A percentile compares a stretch with the other conserved stretches of the same genome.
Evolutionary conservation across 2,797 vertebrate genomes (phyloP).

Genomic region (Nannoperca obscura): DNA sequence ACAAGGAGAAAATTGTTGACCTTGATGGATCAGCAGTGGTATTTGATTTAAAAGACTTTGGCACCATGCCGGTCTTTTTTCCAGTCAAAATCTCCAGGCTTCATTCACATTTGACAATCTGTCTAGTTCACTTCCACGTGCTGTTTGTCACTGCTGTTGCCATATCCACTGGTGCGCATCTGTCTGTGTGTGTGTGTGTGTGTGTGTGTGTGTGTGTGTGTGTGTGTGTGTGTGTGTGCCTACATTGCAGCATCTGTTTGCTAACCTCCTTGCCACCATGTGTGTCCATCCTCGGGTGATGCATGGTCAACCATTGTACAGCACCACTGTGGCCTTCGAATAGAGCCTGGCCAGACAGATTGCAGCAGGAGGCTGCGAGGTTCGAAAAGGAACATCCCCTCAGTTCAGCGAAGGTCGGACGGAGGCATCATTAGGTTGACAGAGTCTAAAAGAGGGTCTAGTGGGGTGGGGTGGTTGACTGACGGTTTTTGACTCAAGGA

Average conservation of each 20-base stretch:
- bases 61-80: constrained; percentile 16
- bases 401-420: constrained; percentile 74
- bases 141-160: constrained; percentile 44
- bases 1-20: constrained; percentile 3
- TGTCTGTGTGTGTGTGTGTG: constrained; percentile 20
- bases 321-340: constrained; percentile 66
- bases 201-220: constrained; percentile 4
- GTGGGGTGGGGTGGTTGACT: constrained; percentile 63
- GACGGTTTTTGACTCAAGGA: constrained; percentile 81
- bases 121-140: constrained; percentile 24
- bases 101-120: constrained; percentile 51
- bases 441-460: constrained; percentile 67
- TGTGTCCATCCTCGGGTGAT: constrained; percentile 60
- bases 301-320: constrained; percentile 64
- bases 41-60: constrained; percentile 25
- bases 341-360: constrained; percentile 67
- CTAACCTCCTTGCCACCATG: constrained; percentile 26
- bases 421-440: constrained; percentile 78
- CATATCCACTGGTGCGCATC: constrained; percentile 8
- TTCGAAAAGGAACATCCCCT: constrained; percentile 65
- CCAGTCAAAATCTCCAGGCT: constrained; percentile 33
- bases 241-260: constrained; percentile 4
- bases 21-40: constrained; percentile 24
- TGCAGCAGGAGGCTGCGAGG: constrained; percentile 53
- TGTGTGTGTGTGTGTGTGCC: constrained; percentile 1